Base-by-base conservation (phyloP, 1,140 invertebrate genomes). In the Carposina sasakii region DNA sequence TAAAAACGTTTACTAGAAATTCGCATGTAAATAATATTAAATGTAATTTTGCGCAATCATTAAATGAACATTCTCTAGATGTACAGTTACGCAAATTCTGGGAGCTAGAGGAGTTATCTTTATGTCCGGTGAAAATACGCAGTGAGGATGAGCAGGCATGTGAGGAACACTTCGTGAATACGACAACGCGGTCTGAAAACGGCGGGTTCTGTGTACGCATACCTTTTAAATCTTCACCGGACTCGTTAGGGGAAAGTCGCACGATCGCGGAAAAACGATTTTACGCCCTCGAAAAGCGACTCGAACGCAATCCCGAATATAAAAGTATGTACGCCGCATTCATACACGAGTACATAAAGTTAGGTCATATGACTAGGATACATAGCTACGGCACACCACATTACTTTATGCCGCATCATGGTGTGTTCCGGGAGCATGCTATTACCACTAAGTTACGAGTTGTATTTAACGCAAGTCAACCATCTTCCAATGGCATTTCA, bases 351-450 rank as follows among this genome's bases (percentile, higher is more conserved):
- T 75, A 71, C 41, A 24, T 44, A 22, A 17, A 31, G 12, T 52
- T 67, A 23, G 59, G 61, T 6, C 69, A 76, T 37, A 72, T 72
- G 68, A 28, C 17, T n/a, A 34, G 22, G 0, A 20, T 52, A 10
- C 1, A 45, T 21, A 23, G 10, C 10, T 48, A 41, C 24, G 2
- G 5, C 1, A 31, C 28, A 23, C 53, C 53, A 10, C 20, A 57
- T 28, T 69, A 76, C 57, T 75, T 77, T 43, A 24, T 85, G 12
- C 77, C 81, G 3, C 81, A 86, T 60, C 77, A 81, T 22, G 57
- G 62, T 3, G 76, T 86, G 0, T 30, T 66, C 10, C 43, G 57
- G n/a, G 56, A 64, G 36, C 26, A 53, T n/a, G 67, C 58, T 33
- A 37, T 47, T 2, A 75, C 67, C 0, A 76, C 70, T 0, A 69